A percentile compares a stretch with the other conserved stretches of the same genome.
These are phyloP conservation scores for Coptodon rendalli DNA, from an alignment of 2,113 vertebrate species.

Conservation along the genomic window DNA sequence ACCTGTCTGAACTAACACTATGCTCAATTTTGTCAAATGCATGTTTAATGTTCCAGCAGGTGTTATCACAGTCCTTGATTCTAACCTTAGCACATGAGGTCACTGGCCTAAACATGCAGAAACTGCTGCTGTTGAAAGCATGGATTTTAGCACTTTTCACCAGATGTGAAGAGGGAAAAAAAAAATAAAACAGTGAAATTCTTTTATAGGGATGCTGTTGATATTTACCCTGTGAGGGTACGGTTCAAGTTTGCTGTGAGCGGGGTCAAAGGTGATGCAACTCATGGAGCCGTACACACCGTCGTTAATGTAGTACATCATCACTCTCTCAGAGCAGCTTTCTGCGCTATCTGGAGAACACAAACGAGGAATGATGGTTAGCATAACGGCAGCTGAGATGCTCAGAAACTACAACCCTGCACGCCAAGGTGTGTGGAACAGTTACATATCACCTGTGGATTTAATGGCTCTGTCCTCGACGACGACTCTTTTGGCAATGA, in stretches of 20 bases:
- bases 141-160: neutral
- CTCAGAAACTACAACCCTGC: neutral
- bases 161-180: neutral
- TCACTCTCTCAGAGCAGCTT: neutral
- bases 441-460: neutral
- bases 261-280: neutral
- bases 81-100: neutral
- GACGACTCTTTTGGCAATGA: slow-evolving; percentile 84
- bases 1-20: neutral
- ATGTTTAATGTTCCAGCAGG: neutral
- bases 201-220: neutral
- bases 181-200: neutral
- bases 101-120: neutral
- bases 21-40: neutral
- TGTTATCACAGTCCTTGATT: neutral
- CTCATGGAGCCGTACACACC: slow-evolving; percentile 7
- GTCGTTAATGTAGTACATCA: slow-evolving; percentile 27
- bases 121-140: neutral
- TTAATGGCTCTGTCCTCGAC: slow-evolving; percentile 23
- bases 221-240: neutral
- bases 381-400: neutral
- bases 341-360: neutral
- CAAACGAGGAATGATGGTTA: neutral
- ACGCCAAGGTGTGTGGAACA: neutral
- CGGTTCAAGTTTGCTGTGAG: neutral